Percentiles rank a stretch among this genome's conserved stretches.
phyloP scores from a whole-genome alignment of 2,797 vertebrate species.

The Urosaurus nigricauda region DNA sequence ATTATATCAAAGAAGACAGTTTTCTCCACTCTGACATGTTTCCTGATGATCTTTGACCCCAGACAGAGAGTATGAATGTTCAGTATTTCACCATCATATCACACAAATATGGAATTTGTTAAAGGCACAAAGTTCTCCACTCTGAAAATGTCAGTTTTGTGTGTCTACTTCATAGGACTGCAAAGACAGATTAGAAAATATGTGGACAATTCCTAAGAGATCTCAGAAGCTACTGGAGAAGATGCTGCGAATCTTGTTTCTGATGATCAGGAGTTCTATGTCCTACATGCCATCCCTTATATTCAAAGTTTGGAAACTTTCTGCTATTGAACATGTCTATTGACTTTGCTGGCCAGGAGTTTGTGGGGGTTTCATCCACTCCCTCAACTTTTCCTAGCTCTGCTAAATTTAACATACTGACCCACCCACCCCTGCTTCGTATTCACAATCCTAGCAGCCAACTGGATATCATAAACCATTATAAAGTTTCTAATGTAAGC shows the following conservation, averaged over 20 bases:
- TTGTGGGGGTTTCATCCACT: too few species aligned
- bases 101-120: neutral
- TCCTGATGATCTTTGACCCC: neutral
- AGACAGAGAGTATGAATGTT: neutral
- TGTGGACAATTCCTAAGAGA: neutral
- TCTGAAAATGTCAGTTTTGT: neutral
- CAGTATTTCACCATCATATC: neutral
- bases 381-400: too few species aligned
- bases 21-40: neutral
- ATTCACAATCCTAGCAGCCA: too few species aligned
- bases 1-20: neutral
- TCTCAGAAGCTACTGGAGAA: neutral
- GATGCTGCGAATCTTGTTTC: neutral
- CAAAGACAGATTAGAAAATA: neutral
- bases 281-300: neutral
- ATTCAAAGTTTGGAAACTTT: too few species aligned
- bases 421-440: too few species aligned
- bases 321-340: too few species aligned
- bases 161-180: neutral
- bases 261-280: neutral
- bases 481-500: too few species aligned
- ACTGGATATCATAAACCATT: too few species aligned
- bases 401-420: too few species aligned
- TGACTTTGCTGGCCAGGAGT: too few species aligned
- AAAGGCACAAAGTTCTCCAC: neutral